Conservation (phyloP, 2,113 vertebrate genomes). For the Taxidea taxus region DNA sequence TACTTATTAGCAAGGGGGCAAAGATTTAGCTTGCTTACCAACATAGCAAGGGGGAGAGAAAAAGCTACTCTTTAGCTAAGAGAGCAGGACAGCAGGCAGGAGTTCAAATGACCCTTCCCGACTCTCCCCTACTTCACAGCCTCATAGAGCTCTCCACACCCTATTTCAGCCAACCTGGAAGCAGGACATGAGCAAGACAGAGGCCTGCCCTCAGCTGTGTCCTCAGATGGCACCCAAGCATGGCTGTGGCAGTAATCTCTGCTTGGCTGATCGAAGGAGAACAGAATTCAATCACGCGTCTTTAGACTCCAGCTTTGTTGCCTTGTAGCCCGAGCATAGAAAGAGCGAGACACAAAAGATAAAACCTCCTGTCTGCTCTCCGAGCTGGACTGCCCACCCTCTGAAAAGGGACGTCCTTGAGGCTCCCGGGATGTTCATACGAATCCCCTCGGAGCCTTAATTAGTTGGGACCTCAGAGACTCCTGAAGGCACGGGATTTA, state of each 20-base stretch:
- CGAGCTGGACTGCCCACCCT: background rate
- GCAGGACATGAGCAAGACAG: background rate
- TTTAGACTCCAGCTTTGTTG: background rate
- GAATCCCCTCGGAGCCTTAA: conserved; percentile 24
- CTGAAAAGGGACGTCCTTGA: background rate
- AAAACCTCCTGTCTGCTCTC: background rate
- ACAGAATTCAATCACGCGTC: background rate
- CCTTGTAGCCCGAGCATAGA: background rate
- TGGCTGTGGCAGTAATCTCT: background rate
- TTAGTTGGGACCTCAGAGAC: conserved; percentile 31
- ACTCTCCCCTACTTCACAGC: background rate
- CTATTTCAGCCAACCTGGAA: background rate
- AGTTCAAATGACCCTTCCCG: background rate
- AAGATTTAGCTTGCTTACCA: background rate
- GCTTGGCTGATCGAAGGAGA: background rate
- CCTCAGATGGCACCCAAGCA: background rate
- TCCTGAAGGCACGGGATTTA: background rate
- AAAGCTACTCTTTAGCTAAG: background rate
- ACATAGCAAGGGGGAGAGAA: background rate
- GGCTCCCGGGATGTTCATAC: background rate
- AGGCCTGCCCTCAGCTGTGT: background rate
- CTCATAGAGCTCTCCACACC: background rate
- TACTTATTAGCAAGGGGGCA: background rate
- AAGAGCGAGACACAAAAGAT: background rate
- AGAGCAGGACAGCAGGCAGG: background rate